These are phyloP conservation scores for Dolichopus griseipennis DNA, from an alignment of 2,888 invertebrate genomes.

Conservation along the genomic window DNA sequence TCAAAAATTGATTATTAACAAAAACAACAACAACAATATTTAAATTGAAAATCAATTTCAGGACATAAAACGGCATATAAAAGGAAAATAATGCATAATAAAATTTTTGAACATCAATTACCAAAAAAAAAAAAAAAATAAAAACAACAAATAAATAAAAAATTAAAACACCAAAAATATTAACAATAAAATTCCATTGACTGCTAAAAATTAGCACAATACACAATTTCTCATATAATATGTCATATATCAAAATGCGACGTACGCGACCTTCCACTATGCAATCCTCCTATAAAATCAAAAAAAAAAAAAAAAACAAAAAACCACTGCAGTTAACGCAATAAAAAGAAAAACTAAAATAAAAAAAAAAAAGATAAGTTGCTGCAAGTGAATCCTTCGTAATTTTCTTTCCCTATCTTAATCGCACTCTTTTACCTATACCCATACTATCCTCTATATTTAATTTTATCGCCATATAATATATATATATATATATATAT, in stretches of 20 bases:
- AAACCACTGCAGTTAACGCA: neutral
- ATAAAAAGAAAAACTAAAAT: too few relatives aligned
- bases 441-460: neutral
- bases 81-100: neutral
- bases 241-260: neutral
- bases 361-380: neutral
- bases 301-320: too few relatives aligned
- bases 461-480: neutral
- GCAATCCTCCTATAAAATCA: too few relatives aligned
- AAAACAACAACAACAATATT: too few relatives aligned
- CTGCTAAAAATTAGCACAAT: neutral
- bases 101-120: slow-evolving; percentile 3
- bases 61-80: neutral
- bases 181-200: neutral
- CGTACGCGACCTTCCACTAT: neutral
- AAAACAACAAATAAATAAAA: neutral
- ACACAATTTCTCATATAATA: slow-evolving; percentile 1
- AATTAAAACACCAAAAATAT: neutral
- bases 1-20: neutral
- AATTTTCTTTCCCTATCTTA: neutral
- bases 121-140: neutral
- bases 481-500: too few relatives aligned
- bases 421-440: neutral
- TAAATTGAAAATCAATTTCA: neutral
- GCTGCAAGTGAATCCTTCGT: neutral